Conservation (phyloP, 2,888 invertebrate genomes). For the Nyleta sp. region DNA sequence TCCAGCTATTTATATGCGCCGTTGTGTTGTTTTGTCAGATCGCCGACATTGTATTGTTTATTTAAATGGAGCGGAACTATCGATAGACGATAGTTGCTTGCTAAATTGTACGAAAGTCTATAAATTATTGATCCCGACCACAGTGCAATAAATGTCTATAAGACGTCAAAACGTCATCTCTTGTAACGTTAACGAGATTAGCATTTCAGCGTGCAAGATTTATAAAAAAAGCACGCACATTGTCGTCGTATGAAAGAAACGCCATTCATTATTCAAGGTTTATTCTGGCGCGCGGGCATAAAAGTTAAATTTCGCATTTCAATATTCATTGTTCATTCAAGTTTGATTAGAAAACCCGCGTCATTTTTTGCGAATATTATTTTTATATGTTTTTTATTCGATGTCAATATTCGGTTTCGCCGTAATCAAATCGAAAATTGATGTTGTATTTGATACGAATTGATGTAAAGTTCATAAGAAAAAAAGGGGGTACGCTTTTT, state of each 20-base stretch:
- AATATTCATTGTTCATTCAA: too few relatives aligned
- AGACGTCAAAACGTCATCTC: conserved; percentile 8
- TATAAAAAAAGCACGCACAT: not conserved
- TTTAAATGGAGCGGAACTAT: conserved; percentile 5
- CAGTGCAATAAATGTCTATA: conserved; percentile 5
- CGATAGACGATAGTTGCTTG: not conserved
- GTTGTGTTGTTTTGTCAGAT: conserved; percentile 5
- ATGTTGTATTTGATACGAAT: too few relatives aligned
- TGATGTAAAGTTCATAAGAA: too few relatives aligned
- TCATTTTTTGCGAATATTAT: too few relatives aligned
- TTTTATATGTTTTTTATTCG: too few relatives aligned
- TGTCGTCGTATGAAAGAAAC: not conserved
- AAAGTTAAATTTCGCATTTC: not conserved
- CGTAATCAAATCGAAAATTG: too few relatives aligned
- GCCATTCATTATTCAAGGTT: conserved; percentile 6
- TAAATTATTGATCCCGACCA: conserved; percentile 2
- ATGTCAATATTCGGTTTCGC: too few relatives aligned
- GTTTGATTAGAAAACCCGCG: too few relatives aligned
- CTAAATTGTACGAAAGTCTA: not conserved
- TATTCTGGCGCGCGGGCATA: not conserved
- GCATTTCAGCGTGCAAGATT: not conserved
- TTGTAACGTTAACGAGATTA: conserved; percentile 11
- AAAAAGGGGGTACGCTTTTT: too few relatives aligned
- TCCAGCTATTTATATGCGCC: not conserved
- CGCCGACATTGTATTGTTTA: conserved; percentile 2